Base-by-base conservation (phyloP, 2,888 invertebrate species). In the Amblyjoppa fuscipennis region DNA sequence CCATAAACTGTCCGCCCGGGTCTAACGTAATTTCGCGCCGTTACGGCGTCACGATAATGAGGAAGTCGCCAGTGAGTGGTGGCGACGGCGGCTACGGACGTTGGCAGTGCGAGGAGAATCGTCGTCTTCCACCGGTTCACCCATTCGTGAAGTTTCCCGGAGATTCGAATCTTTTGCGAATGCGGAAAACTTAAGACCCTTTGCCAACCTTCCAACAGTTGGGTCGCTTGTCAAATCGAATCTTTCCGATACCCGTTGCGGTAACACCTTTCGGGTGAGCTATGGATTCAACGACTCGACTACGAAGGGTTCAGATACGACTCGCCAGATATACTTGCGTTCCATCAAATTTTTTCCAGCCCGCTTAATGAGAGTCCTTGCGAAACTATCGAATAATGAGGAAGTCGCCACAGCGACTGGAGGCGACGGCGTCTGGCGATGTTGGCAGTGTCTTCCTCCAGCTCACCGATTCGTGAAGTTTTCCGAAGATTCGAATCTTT, bases 31-130 rank as follows among this genome's bases (percentile, higher is more conserved):
- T 83, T 80, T 74, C n/a, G 53, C 87, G 87, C 89, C 88, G 85
- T 90, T 90, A 88, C 74, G 86, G 85, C 86, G 86, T 89, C 88
- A 89, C 84, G 81, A 82, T 89, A 90, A 90, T 90, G 87, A 82
- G 59, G 83, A 78, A 86, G 88, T 87, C 81, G 84, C 76, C 76
- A 34, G 59, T 31, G 25, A 64, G 64, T 16, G 64, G 31, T 64
- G n/a, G 31, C 64, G 64, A 13, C 34, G 34, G 6, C n/a, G 16
- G 13, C 64, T 5, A 31, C 31, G n/a, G 45, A 49, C 4, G 45
- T 49, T n/a, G n/a, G 31, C 31, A n/a, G 64, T 11, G 2, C 31
- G 31, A 34, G 31, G 64, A 13, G 34, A 49, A 49, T 64, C 61
- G 28, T 75, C 28, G 4, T 61, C 5, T 59, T 13, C 25, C 31